Percentiles rank a stretch among this genome's conserved stretches.
phyloP scores from a whole-genome alignment of 2,113 vertebrate genomes.

The Macroglossus sobrinus region DNA sequence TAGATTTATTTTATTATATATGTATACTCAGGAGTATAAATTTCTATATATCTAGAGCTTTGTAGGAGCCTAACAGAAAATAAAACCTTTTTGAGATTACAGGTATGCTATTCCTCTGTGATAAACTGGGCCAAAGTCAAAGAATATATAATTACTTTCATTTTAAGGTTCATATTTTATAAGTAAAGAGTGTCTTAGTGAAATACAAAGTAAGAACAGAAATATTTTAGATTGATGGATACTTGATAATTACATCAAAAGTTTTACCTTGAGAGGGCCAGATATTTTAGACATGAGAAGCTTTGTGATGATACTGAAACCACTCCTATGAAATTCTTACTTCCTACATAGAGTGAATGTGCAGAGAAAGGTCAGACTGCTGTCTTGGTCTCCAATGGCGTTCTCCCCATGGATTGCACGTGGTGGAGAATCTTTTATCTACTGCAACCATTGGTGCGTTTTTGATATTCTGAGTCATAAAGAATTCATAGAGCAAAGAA shows the following conservation, averaged over 20 bases:
- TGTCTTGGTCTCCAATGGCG: neutral
- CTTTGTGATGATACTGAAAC: neutral
- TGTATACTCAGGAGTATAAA: neutral
- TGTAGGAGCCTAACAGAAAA: neutral
- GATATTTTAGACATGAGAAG: neutral
- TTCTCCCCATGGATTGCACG: constrained; percentile 18
- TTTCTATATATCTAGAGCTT: neutral
- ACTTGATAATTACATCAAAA: constrained; percentile 2
- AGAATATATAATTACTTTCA: neutral
- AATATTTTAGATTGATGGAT: neutral
- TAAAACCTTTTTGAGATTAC: neutral
- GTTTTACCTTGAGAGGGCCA: neutral
- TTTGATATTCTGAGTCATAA: constrained; percentile 71
- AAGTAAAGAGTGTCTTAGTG: neutral
- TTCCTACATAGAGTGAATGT: neutral
- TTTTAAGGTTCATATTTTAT: neutral
- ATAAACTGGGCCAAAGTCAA: neutral
- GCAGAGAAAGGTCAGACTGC: constrained; percentile 50
- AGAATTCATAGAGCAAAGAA: constrained; percentile 66
- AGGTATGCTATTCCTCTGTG: neutral
- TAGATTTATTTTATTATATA: neutral
- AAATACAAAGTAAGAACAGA: neutral
- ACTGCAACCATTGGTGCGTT: constrained; percentile 41
- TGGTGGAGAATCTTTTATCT: constrained; percentile 60
- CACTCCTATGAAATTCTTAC: neutral